Evolutionary conservation across 1,140 invertebrate genomes (phyloP), one percentile per base, ranked within the genome.

Genomic region (Drosophila arawakana): DNA sequence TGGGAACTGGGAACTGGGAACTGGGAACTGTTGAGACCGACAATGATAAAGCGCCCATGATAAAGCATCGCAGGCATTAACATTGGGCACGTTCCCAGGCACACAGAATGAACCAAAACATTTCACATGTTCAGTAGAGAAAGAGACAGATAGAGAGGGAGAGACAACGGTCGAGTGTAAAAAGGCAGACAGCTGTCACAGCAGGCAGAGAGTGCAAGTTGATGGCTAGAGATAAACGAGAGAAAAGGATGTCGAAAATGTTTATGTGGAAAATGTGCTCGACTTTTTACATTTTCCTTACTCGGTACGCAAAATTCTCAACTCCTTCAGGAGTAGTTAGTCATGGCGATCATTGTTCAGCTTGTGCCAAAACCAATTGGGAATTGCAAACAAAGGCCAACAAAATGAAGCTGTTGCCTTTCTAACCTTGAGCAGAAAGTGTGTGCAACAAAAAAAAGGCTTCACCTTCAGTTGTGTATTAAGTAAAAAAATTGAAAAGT

Each of bases 1-100:
- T 43, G 55, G 18, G 30, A 55, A 57, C n/a, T 66, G 63, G 39
- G 2, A 43, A 59, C 18, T 60, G 25, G 18, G 30, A 55, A 57
- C n/a, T 66, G 63, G 39, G 2, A 43, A 59, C 18, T 60, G 25
- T 30, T 37, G 34, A 18, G 21, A 37, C 37, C 63, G 65, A 50
- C 71, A 73, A 61, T 73, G 71, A 73, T 73, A 73, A 69, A 73
- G 71, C 71, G 49, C 25, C 25, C 49, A 39, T 47, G 71, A 73
- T 69, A 73, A 73, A 73, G 43, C 71, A 61, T 13, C 41, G 11
- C 57, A 47, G 43, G 41, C 71, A 73, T 69, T 68, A 73, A 60
- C 68, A 71, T 55, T 49, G 18, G 49, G 34, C 69, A 63, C 10
- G 37, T 7, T 39, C 37, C 37, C 37, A 39, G 37, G 37, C 50